These are phyloP conservation scores for Protosalanx chinensis DNA, from an alignment of 2,797 vertebrate genomes.

Conservation along the genomic window DNA sequence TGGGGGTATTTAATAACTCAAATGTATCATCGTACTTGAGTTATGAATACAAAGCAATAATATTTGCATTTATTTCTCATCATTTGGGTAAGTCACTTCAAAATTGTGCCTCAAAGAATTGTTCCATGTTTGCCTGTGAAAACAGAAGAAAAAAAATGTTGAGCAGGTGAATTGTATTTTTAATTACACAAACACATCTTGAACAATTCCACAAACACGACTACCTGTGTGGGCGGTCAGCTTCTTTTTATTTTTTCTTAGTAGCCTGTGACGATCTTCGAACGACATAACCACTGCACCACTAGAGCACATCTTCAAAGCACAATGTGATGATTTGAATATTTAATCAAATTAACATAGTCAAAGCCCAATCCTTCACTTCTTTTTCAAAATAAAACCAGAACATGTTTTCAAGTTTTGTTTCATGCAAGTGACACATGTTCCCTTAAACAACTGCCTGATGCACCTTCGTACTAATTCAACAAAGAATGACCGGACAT, in stretches of 20 bases:
- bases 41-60: no score
- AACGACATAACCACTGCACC: slow-evolving; percentile 7
- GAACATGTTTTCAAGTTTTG: no score
- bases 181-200: not conserved
- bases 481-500: not conserved
- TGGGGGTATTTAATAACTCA: no score
- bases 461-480: slow-evolving; percentile 32
- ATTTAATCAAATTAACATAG: no score
- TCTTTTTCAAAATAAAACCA: no score
- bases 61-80: no score
- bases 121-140: not conserved
- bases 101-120: no score
- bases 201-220: slow-evolving; percentile 19
- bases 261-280: slow-evolving; percentile 17
- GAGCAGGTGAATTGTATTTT: not conserved
- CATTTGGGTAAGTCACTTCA: no score
- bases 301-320: not conserved
- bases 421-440: no score
- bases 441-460: slow-evolving; percentile 18
- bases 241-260: not conserved
- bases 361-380: no score
- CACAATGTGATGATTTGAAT: not conserved
- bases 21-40: no score
- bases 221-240: slow-evolving; percentile 21
- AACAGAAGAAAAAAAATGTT: not conserved